Base-by-base conservation (phyloP, 2,797 vertebrate genomes). In the Scleropages formosus region DNA sequence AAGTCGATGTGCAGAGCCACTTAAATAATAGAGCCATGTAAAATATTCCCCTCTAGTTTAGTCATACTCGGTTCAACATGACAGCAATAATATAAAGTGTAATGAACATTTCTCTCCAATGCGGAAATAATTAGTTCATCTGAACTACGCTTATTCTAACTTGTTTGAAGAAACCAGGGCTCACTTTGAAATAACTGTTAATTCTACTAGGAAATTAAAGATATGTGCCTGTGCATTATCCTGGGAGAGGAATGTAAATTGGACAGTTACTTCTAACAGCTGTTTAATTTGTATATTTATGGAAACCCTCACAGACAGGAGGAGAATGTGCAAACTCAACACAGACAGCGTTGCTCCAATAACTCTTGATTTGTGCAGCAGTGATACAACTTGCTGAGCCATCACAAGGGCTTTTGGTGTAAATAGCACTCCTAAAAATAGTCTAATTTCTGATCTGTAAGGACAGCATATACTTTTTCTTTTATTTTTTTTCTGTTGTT, bases 41-140 rank as follows among this genome's bases (percentile, higher is more conserved):
- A 67, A 66, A 47, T 49, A 24, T n/a, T 47, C 6, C 46, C 44
- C 65, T 46, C 47, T 67, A 49, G 31, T 62, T 62, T 62, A 62
- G 60, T 62, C 60, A 62, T 22, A 62, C 11, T 20, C 47, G 7
- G 44, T 39, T 67, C 65, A 46, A 67, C 44, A 49, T 67, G n/a
- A 46, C 20, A 22, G 44, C 65, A 46, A 46, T n/a, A 15, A 49
- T 67, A 49, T 11, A n/a, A 67, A 46, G n/a, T 49, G 31, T 16
- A 65, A 44, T 44, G 16, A 44, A 15, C 15, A n/a, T n/a, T 31
- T 31, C 18, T 65, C 11, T 31, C 15, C 63, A 39, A 18, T 16
- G 63, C 39, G 20, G 44, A 67, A 67, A 67, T 49, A 47, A 49
- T 67, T 67, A 12, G n/a, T 47, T 67, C 65, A 67, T 13, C 44